Evolutionary conservation across 2,797 vertebrate genomes (phyloP), one percentile per base, ranked within the genome.

Genomic region (Coilia nasus): DNA sequence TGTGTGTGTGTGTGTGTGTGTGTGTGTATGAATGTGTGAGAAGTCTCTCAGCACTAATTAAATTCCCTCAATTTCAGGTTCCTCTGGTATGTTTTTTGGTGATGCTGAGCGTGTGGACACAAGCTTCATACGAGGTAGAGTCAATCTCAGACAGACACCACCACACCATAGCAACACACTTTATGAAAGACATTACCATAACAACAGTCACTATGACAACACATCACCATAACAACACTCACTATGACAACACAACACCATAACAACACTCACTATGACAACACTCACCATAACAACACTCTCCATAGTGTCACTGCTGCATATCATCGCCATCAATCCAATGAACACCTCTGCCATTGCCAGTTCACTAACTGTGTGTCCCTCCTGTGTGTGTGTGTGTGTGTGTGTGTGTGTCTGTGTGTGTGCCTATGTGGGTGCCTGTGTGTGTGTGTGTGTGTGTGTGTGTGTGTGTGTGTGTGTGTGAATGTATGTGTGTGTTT

Each of bases 401-500:
- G 46, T 47, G 46, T 47, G 46, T 47, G 46, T 47, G 46, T 47
- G 46, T 47, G 46, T 47, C 4, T 47, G 46, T 47, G 46, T 47
- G 46, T 10, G 46, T 47, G 46, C 46, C n/a, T n/a, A n/a, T n/a
- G n/a, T n/a, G n/a, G n/a, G n/a, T n/a, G n/a, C n/a, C n/a, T 59
- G 21, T 84, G 71, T 28, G 12, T 80, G 23, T 56, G 62, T 75
- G 21, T 59, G 75, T 84, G 56, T 35, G 78, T 41, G 44, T 12
- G n/a, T 80, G 28, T 19, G 7, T 83, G 82, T 23, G 47, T 78
- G 67, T 59, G 21, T 84, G 71, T 28, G 12, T 80, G 23, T 56
- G 62, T 75, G 21, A 44, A 54, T 84, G 56, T 35, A 57, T 41
- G 44, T 12, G n/a, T 80, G 28, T 19, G 7, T n/a, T n/a, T n/a